Conservation (phyloP, 2,888 invertebrate species). For the Orthonevra nobilis region DNA sequence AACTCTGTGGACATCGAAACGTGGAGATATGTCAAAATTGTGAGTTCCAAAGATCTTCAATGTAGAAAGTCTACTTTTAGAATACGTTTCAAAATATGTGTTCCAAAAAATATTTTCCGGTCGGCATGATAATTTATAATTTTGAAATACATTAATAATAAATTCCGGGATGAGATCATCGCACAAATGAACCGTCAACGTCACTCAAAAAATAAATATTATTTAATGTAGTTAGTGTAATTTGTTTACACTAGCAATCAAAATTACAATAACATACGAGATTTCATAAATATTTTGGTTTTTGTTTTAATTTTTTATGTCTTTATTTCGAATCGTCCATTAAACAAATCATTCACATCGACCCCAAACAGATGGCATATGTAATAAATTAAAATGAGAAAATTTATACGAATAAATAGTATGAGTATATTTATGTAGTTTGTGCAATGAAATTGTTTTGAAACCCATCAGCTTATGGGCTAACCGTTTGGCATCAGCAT, state of each 20-base stretch:
- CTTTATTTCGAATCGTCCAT: neutral
- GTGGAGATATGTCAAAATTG: no score
- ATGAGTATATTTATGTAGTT: no score
- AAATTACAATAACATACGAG: neutral
- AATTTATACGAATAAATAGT: constrained; percentile 46
- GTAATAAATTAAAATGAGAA: constrained; percentile 32
- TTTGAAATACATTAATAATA: no score
- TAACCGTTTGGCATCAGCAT: constrained; percentile 36
- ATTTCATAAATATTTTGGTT: neutral
- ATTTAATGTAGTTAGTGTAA: neutral
- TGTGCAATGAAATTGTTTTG: constrained; percentile 35
- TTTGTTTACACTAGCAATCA: constrained; percentile 4
- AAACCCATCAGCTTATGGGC: constrained; percentile 45
- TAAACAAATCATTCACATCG: constrained; percentile 19
- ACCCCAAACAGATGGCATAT: constrained; percentile 27
- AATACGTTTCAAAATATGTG: no score
- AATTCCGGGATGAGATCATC: no score
- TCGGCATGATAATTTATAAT: no score
- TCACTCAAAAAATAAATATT: no score
- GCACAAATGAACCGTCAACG: no score
- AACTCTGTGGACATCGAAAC: no score
- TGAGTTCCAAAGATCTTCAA: no score
- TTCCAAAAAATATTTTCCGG: no score
- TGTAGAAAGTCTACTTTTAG: no score
- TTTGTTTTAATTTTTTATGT: neutral